Percentiles rank a stretch among this genome's conserved stretches.
These are phyloP conservation scores for Thermophis baileyi DNA, from an alignment of 2,113 vertebrate species.

Conservation along the genomic window DNA sequence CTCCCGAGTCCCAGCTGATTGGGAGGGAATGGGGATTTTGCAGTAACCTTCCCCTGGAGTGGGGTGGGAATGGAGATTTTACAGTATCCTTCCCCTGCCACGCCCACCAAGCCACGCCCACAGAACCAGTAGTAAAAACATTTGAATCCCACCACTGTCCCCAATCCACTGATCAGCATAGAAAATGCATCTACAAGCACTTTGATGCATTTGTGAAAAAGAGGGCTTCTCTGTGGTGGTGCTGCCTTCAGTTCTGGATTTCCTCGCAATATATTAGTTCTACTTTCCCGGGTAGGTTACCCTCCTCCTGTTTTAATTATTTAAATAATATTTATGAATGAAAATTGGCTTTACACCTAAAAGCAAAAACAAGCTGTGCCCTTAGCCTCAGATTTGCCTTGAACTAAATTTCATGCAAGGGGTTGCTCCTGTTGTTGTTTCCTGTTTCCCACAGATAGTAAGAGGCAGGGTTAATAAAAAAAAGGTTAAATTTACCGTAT, in stretches of 20 bases:
- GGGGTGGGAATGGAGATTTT: too few relatives aligned
- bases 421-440: background rate
- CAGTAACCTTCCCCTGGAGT: too few relatives aligned
- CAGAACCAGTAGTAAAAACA: too few relatives aligned
- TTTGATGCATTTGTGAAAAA: background rate
- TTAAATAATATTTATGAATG: background rate
- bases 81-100: too few relatives aligned
- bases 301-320: background rate
- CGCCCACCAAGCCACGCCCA: too few relatives aligned
- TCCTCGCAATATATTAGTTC: background rate
- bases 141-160: background rate
- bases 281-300: background rate
- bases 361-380: background rate
- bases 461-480: background rate
- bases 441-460: background rate
- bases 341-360: background rate
- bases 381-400: background rate
- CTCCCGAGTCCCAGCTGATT: too few relatives aligned
- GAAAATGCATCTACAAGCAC: background rate
- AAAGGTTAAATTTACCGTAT: background rate
- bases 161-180: background rate
- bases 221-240: background rate
- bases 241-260: background rate
- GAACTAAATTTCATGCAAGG: background rate
- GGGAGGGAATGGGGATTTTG: too few relatives aligned